phyloP scores from a whole-genome alignment of 2,113 vertebrate species.

The zebrafish (Danio rerio) region DNA sequence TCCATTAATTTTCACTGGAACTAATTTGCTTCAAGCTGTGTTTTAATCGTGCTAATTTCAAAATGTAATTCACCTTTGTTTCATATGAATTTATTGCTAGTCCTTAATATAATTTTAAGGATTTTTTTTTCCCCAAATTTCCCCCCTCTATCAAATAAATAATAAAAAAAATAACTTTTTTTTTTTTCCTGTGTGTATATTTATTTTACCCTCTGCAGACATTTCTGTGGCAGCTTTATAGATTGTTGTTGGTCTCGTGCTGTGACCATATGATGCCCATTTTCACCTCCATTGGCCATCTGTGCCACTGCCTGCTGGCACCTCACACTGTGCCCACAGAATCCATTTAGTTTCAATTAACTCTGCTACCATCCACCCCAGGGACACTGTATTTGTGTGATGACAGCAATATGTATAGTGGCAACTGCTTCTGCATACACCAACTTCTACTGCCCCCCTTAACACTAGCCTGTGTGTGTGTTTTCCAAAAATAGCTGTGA shows the following conservation, averaged over 20 bases:
- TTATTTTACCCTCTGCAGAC: constrained; percentile 6
- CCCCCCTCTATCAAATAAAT: background rate
- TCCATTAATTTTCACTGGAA: constrained; percentile 11
- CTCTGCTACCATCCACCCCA: constrained; percentile 21
- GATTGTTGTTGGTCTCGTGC: constrained; percentile 38
- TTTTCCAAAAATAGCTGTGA: background rate
- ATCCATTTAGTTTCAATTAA: constrained; percentile 45
- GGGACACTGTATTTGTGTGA: constrained; percentile 29
- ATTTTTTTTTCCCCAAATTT: background rate
- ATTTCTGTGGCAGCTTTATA: constrained; percentile 44
- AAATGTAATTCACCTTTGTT: background rate
- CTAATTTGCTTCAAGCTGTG: constrained; percentile 22
- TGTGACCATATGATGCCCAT: constrained; percentile 45
- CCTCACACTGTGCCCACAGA: constrained; percentile 37
- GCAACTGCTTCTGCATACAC: constrained; percentile 11
- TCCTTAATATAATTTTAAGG: background rate
- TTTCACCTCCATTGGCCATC: constrained; percentile 40
- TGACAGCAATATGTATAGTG: constrained; percentile 38
- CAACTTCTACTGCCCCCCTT: background rate
- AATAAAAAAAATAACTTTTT: background rate
- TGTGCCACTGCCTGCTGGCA: constrained; percentile 32
- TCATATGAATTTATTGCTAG: background rate
- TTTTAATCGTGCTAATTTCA: constrained; percentile 20
- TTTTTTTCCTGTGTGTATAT: background rate
- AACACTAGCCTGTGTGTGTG: background rate